These are phyloP conservation scores for Papilio aristodemus DNA, from an alignment of 1,140 invertebrate genomes.

Conservation along the genomic window DNA sequence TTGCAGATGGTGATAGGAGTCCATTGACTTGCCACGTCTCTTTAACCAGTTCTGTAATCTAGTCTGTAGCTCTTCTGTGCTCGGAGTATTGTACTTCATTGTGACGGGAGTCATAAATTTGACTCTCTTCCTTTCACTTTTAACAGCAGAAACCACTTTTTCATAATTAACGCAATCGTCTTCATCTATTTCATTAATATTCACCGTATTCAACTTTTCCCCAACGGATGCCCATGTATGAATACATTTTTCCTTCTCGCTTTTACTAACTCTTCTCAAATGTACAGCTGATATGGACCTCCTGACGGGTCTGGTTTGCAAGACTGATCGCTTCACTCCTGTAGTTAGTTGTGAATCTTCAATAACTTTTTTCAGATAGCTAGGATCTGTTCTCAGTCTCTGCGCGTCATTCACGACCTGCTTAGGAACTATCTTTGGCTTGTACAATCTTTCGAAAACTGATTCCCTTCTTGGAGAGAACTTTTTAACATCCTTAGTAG, in stretches of 20 bases:
- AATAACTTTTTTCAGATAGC: conserved; percentile 58
- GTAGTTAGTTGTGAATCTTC: conserved; percentile 50
- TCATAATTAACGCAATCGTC: conserved; percentile 56
- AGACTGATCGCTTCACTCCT: conserved; percentile 57
- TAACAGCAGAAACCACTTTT: conserved; percentile 64
- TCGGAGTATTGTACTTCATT: conserved; percentile 66
- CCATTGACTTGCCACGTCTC: conserved; percentile 74
- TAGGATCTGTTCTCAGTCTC: conserved; percentile 56
- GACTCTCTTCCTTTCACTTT: conserved; percentile 73
- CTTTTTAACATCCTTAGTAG: conserved; percentile 35
- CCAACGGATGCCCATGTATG: conserved; percentile 73
- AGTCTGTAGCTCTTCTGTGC: conserved; percentile 65
- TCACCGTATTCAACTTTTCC: conserved; percentile 63
- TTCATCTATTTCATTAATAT: conserved; percentile 65
- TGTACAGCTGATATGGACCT: conserved; percentile 77
- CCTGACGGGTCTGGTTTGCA: conserved; percentile 53
- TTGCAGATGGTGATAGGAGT: conserved; percentile 79
- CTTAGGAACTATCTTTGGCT: conserved; percentile 59
- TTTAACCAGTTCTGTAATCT: conserved; percentile 78
- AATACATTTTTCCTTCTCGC: conserved; percentile 65
- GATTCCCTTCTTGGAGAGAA: conserved; percentile 38
- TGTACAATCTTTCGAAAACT: conserved; percentile 71
- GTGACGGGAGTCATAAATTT: conserved; percentile 66
- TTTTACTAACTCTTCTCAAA: conserved; percentile 68
- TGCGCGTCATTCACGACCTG: conserved; percentile 43